Evolutionary conservation across 2,113 vertebrate genomes (phyloP).

Genomic region (Periophthalmus modestus): DNA sequence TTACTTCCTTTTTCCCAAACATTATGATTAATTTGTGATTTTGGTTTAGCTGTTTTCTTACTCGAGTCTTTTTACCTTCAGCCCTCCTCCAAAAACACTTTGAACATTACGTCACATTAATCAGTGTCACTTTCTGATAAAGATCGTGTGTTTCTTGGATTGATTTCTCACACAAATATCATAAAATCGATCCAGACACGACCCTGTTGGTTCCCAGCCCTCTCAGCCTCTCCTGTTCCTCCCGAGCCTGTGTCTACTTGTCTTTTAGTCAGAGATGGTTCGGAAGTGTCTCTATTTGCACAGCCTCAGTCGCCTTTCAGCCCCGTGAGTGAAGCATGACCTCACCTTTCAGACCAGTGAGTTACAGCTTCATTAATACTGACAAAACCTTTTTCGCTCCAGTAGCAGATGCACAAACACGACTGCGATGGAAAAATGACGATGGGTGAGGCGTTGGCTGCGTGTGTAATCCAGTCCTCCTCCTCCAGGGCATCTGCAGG

Average conservation of each 20-base stretch:
- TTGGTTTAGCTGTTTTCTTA: too few species aligned
- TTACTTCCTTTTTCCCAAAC: too few species aligned
- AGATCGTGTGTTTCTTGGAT: neutral
- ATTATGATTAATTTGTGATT: too few species aligned
- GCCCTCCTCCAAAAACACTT: too few species aligned
- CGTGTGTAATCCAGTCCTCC: neutral
- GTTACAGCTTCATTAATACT: constrained; percentile 62
- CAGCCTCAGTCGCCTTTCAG: constrained; percentile 37
- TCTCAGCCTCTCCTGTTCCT: neutral
- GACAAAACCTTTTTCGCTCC: constrained; percentile 51
- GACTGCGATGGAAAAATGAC: constrained; percentile 48
- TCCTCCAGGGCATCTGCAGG: neutral
- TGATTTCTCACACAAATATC: neutral
- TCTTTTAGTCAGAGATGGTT: constrained; percentile 15
- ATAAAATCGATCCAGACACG: neutral
- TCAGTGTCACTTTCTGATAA: too few species aligned
- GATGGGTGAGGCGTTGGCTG: constrained; percentile 19
- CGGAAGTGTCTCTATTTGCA: constrained; percentile 36
- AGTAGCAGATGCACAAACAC: constrained; percentile 47
- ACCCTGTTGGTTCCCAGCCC: neutral
- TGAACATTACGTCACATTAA: too few species aligned
- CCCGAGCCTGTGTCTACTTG: constrained; percentile 13
- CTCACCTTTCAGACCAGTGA: constrained; percentile 41
- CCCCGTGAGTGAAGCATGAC: constrained; percentile 39
- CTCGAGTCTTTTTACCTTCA: too few species aligned